Base-by-base conservation (phyloP, 2,113 vertebrate species). In the Scytalopus superciliaris region DNA sequence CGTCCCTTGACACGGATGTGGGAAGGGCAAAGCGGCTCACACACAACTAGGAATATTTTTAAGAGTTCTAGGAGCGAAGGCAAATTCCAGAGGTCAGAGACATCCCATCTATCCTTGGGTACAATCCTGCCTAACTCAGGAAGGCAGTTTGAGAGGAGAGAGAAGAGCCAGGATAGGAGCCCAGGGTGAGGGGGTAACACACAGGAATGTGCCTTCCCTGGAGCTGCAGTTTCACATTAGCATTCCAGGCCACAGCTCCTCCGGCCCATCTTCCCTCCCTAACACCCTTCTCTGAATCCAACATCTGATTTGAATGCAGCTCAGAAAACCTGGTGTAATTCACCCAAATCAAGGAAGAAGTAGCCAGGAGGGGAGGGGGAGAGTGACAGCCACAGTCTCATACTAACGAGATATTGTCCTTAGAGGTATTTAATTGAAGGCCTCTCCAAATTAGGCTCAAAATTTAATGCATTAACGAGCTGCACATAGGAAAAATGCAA, bases 351-450 rank as follows among this genome's bases (percentile, higher is more conserved):
- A 60, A 86, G 90, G 30, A 21, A 91, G 93, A 73, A 96, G 68
- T 22, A 80, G 79, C 79, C 82, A 81, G 79, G 79, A 96, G 76
- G 85, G 59, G 85, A 44, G 70, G 85, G 25, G 45, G 22, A 16
- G 47, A 50, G 7, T 5, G 31, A n/a, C 87, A 67, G 84, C 79
- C 73, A 24, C 82, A n/a, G 59, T 44, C 78, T 91, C 91, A 80
- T 90, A 84, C 87, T 90, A 93, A 93, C 63, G 8, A 94, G 87
- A 57, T 87, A 15, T 96, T 88, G 75, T 96, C 90, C 84, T 95
- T 33, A 63, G 78, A 80, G 78, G 79, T 90, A 39, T 80, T 96
- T 94, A 90, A 93, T 90, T 88, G 82, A 67, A 85, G 33, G 30
- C 67, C 74, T 62, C 50, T 60, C 30, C 37, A 67, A 90, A 85